Base-by-base conservation (phyloP, 2,113 vertebrate species). In the Thamnophis sirtalis region DNA sequence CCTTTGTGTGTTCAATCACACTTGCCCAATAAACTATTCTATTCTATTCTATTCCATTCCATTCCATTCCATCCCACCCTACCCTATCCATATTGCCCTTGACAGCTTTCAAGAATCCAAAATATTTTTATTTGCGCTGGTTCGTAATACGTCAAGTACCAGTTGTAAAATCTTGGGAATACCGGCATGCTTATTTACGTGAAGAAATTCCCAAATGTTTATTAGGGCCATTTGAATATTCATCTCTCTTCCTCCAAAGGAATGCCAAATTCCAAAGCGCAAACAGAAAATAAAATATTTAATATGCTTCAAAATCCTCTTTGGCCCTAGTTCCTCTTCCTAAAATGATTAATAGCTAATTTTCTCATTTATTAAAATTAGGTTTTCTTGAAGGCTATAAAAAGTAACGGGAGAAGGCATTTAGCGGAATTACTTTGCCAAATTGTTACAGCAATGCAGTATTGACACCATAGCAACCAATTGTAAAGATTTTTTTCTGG, bases 391-490 rank as follows among this genome's bases (percentile, higher is more conserved):
- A 0, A 1, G 0, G 26, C 6, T 22, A 86, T 53, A 33, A 89
- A 60, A 87, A 95, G 43, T 93, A 24, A 43, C 0, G 11, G 73
- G 63, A 43, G 55, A n/a, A 86, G 96, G 95, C 95, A 96, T 60
- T 96, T 97, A 96, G 95, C 92, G 94, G 96, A 88, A 84, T 5
- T 50, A 50, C 80, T 26, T 56, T 55, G 51, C 38, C 73, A 56
- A 56, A 21, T 2, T 51, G 54, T 24, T 55, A 1, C 5, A 38
- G 49, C 28, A 50, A 3, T 38, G 22, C 3, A 91, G 0, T 4
- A 63, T 56, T 43, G 93, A 88, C 60, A 0, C 13, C 92, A 87
- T 48, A 93, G n/a, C 86, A 92, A 92, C 9, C 60, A 11, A 19
- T 4, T 50, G 50, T 87, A 87, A 86, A 93, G 3, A 50, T 2